phyloP scores from a whole-genome alignment of 2,797 vertebrate genomes.

The Lutjanus campechanus region DNA sequence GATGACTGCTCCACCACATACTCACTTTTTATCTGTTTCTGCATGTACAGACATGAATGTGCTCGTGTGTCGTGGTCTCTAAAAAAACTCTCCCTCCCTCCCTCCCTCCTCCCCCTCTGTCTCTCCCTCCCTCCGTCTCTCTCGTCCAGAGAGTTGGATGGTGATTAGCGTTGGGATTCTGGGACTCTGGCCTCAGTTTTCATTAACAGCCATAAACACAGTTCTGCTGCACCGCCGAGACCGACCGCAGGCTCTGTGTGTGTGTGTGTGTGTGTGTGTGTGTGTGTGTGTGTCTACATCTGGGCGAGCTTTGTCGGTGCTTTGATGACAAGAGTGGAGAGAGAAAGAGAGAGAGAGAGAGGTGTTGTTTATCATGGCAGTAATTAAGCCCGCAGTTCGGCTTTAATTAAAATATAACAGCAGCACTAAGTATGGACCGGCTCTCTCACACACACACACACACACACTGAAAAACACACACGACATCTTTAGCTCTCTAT shows the following conservation, averaged over 20 bases:
- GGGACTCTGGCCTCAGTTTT: constrained; percentile 78
- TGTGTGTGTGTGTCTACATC: constrained; percentile 43
- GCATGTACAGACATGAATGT: constrained; percentile 44
- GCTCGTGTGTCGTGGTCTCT: constrained; percentile 22
- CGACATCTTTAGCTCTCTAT: constrained; percentile 33
- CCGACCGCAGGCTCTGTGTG: constrained; percentile 50
- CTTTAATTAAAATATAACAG: constrained; percentile 84
- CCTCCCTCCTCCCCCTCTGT: neutral
- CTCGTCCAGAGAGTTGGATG: constrained; percentile 76
- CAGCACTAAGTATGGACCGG: constrained; percentile 56
- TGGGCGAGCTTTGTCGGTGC: constrained; percentile 56
- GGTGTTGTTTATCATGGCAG: constrained; percentile 81
- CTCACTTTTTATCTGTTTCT: constrained; percentile 31
- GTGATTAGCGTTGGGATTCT: constrained; percentile 80
- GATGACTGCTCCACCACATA: constrained; percentile 18
- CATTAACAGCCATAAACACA: constrained; percentile 81
- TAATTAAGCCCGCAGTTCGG: constrained; percentile 78
- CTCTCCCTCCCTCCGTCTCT: neutral
- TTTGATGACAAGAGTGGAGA: constrained; percentile 66
- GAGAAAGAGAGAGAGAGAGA: constrained; percentile 33
- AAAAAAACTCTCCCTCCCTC: neutral
- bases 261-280: constrained; percentile 28
- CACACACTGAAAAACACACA: constrained; percentile 35
- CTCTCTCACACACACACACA: constrained; percentile 26
- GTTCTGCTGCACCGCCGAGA: constrained; percentile 69